A percentile compares a stretch with the other conserved stretches of the same genome.
Evolutionary conservation across 2,797 vertebrate species (phyloP).

Genomic region (Cygnus olor): DNA sequence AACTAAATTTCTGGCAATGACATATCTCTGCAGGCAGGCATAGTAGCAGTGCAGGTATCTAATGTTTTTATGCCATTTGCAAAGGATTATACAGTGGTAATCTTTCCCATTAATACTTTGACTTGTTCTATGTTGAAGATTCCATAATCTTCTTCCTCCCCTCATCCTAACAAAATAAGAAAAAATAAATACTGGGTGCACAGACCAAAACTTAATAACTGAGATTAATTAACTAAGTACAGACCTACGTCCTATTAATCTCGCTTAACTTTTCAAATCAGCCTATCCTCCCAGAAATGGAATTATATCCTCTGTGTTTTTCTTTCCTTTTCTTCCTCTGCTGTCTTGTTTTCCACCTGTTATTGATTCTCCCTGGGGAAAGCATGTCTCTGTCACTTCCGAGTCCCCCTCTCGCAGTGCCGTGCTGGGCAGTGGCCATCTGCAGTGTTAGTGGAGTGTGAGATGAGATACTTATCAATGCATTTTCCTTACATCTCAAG

Average conservation of each 20-base stretch:
- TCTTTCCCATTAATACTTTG: slow-evolving; percentile 27
- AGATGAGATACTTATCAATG: not conserved
- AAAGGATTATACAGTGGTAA: slow-evolving; percentile 23
- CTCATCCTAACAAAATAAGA: not conserved
- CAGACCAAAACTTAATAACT: not conserved
- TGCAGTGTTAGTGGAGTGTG: not conserved
- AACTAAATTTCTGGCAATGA: not conserved
- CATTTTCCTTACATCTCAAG: not conserved
- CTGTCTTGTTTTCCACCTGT: not conserved
- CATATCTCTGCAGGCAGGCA: not conserved
- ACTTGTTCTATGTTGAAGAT: not conserved
- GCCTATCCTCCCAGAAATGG: not conserved
- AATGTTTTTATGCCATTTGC: slow-evolving; percentile 2
- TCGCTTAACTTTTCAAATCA: not conserved
- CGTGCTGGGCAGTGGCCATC: not conserved
- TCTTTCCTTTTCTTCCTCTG: not conserved
- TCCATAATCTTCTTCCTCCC: not conserved
- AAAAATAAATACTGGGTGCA: not conserved
- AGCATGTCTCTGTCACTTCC: not conserved
- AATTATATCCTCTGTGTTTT: not conserved
- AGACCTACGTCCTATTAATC: not conserved
- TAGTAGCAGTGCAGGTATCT: not conserved
- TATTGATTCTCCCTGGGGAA: not conserved
- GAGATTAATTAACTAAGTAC: slow-evolving; percentile 19
- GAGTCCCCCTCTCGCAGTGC: not conserved